phyloP scores from a whole-genome alignment of 2,888 invertebrate species.

The Netelia fuscicornis region DNA sequence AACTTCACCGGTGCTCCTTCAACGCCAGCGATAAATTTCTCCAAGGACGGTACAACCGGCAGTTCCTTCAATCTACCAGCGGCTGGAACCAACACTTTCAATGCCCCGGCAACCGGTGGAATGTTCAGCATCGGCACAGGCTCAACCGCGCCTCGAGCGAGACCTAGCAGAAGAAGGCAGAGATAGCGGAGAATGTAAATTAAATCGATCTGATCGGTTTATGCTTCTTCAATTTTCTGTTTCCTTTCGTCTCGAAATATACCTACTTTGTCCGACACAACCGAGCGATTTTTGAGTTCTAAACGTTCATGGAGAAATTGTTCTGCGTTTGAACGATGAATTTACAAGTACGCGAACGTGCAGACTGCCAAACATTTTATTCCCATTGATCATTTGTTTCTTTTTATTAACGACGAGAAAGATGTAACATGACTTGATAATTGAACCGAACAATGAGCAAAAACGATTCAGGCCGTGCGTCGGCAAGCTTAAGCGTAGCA shows the following conservation, averaged over 20 bases:
- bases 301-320: conserved; percentile 15
- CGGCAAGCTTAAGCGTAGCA: background rate
- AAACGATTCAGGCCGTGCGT: background rate
- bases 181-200: conserved; percentile 84
- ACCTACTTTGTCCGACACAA: conserved; percentile 23
- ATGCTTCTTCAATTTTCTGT: conserved; percentile 15
- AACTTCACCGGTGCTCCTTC: conserved; percentile 80
- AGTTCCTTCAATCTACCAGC: conserved; percentile 74
- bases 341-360: background rate
- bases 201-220: conserved; percentile 47
- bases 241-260: conserved; percentile 35
- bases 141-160: conserved; percentile 83
- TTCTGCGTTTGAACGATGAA: background rate
- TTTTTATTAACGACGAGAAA: background rate
- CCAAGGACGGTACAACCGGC: conserved; percentile 71
- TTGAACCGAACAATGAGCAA: conserved; percentile 30
- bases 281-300: conserved; percentile 15
- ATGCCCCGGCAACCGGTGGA: conserved; percentile 71
- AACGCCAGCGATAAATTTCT: conserved; percentile 78
- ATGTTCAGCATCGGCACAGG: conserved; percentile 86
- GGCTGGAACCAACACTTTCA: conserved; percentile 70
- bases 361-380: conserved; percentile 2
- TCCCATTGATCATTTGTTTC: background rate
- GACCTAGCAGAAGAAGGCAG: conserved; percentile 82
- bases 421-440: conserved; percentile 6